These are phyloP conservation scores for Heliornis fulica DNA, from an alignment of 2,113 vertebrate species.

Conservation along the genomic window DNA sequence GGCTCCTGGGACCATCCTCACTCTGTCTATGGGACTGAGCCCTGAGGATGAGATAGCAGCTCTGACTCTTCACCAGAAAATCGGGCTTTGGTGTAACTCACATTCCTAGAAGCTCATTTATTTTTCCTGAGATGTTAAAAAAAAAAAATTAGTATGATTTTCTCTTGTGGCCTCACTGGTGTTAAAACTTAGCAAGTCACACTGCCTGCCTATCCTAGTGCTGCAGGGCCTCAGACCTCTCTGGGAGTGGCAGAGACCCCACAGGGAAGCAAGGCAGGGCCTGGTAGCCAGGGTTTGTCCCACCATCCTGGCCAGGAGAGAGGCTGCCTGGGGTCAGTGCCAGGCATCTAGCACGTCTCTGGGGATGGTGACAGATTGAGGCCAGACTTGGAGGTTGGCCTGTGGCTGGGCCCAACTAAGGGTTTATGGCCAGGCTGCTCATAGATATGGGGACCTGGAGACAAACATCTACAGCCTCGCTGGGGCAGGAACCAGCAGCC, in stretches of 20 bases:
- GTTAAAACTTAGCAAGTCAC: neutral
- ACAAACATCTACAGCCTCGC: neutral
- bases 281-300: neutral
- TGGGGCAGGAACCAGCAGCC: neutral
- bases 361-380: fast-evolving
- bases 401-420: fast-evolving
- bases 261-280: fast-evolving
- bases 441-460: neutral
- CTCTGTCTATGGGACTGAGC: neutral
- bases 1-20: neutral
- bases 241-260: too few species aligned
- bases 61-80: fast-evolving
- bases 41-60: fast-evolving
- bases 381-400: fast-evolving
- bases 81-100: neutral
- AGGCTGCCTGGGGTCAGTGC: neutral
- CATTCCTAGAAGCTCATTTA: too few species aligned
- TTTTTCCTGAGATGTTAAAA: too few species aligned
- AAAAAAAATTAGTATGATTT: too few species aligned
- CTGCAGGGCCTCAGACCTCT: fast-evolving
- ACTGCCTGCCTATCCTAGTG: fast-evolving
- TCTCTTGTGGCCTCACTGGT: neutral
- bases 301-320: neutral
- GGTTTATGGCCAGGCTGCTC: too few species aligned
- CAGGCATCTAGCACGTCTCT: neutral